Conservation (phyloP, 2,113 vertebrate genomes). For the Aegithalos caudatus region DNA sequence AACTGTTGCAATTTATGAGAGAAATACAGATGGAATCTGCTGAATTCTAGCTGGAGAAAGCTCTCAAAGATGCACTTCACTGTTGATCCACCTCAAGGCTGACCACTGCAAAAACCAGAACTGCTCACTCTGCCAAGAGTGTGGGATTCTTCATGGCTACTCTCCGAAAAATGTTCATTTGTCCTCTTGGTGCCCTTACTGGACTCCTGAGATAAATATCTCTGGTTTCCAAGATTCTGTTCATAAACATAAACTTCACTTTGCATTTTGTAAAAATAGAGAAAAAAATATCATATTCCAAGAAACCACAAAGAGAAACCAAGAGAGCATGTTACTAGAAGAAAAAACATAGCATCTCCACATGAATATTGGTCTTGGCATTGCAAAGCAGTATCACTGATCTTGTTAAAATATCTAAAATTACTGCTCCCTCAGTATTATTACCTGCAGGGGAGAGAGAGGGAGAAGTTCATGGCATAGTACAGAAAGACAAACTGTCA, state of each 20-base stretch:
- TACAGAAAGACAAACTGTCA: background rate
- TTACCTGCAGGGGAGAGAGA: constrained; percentile 8
- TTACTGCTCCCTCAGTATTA: background rate
- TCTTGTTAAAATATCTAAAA: constrained; percentile 33
- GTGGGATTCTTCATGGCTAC: background rate
- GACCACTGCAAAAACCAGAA: background rate
- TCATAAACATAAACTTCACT: constrained; percentile 40
- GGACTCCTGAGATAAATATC: constrained; percentile 8
- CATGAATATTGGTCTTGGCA: constrained; percentile 54
- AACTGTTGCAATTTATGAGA: background rate
- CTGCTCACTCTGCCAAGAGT: background rate
- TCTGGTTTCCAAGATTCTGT: constrained; percentile 2
- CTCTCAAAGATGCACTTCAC: background rate
- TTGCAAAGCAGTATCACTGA: background rate
- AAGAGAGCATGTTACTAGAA: background rate
- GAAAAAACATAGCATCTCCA: constrained; percentile 24
- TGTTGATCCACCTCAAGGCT: background rate
- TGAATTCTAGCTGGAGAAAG: background rate
- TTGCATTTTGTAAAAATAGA: constrained; percentile 38
- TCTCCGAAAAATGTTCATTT: background rate
- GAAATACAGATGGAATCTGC: background rate
- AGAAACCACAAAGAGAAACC: constrained; percentile 23
- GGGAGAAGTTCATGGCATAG: background rate
- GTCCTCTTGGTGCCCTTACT: background rate
- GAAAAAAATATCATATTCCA: background rate